phyloP scores from a whole-genome alignment of 2,797 vertebrate genomes.

The Varecia variegata region DNA sequence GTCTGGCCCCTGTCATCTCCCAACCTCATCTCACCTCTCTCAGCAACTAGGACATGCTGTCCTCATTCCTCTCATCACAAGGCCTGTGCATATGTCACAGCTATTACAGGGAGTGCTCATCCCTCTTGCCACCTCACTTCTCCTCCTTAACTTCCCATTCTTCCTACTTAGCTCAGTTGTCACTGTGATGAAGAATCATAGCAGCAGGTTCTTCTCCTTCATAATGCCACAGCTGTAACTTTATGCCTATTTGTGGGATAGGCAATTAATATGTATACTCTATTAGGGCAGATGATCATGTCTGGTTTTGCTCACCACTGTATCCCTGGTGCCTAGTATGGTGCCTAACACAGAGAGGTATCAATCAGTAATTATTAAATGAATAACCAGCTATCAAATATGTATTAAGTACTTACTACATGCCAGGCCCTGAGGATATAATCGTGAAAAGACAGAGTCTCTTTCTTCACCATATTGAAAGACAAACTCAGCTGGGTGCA shows the following conservation, averaged over 20 bases:
- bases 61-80: not conserved
- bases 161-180: slow-evolving; percentile 3
- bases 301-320: slow-evolving; percentile 6
- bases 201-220: not conserved
- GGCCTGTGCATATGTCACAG: not conserved
- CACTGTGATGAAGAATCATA: not conserved
- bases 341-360: not conserved
- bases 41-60: not conserved
- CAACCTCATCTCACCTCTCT: not conserved
- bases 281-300: not conserved
- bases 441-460: not conserved
- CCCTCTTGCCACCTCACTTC: not conserved
- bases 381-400: not conserved
- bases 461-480: not conserved
- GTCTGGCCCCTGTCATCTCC: not conserved
- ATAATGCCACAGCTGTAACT: slow-evolving; percentile 1
- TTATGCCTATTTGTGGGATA: not conserved
- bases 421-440: not conserved
- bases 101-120: not conserved
- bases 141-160: not conserved
- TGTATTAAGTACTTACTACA: not conserved
- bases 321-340: not conserved
- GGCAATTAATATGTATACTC: not conserved
- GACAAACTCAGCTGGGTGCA: not conserved
- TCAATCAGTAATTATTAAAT: slow-evolving; percentile 33